Conservation (phyloP, 2,113 vertebrate genomes). For the Neoarius graeffei region DNA sequence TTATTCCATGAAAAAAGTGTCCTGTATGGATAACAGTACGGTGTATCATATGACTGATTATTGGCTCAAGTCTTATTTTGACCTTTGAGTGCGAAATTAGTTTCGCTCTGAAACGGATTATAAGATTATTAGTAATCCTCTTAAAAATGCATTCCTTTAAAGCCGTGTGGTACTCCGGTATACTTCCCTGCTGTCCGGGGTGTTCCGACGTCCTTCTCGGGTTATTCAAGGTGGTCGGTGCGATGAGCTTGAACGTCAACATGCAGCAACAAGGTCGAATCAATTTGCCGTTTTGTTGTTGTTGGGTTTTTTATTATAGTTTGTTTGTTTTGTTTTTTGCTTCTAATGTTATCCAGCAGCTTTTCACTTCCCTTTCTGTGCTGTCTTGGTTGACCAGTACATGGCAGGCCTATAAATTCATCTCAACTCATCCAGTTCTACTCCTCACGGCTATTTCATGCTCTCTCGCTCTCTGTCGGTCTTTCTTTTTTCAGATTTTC, state of each 20-base stretch:
- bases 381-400: slow-evolving; percentile 1
- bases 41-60: slow-evolving; percentile 14
- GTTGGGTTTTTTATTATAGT: background rate
- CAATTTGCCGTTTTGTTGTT: background rate
- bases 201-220: background rate
- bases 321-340: no score
- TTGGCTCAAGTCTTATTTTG: background rate
- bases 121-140: slow-evolving; percentile 38
- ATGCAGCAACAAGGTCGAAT: background rate
- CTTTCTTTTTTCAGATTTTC: background rate
- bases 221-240: background rate
- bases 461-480: background rate
- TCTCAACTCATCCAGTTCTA: background rate
- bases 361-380: slow-evolving; percentile 2
- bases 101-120: slow-evolving; percentile 37
- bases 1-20: no score
- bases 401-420: background rate
- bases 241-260: background rate
- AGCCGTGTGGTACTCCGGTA: background rate
- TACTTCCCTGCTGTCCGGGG: background rate
- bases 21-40: background rate
- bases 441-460: background rate
- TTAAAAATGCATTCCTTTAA: slow-evolving; percentile 49
- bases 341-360: background rate
- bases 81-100: slow-evolving; percentile 1